Percentiles rank a stretch among this genome's conserved stretches.
phyloP scores from a whole-genome alignment of 1,140 invertebrate species.

The Drosophila insularis region DNA sequence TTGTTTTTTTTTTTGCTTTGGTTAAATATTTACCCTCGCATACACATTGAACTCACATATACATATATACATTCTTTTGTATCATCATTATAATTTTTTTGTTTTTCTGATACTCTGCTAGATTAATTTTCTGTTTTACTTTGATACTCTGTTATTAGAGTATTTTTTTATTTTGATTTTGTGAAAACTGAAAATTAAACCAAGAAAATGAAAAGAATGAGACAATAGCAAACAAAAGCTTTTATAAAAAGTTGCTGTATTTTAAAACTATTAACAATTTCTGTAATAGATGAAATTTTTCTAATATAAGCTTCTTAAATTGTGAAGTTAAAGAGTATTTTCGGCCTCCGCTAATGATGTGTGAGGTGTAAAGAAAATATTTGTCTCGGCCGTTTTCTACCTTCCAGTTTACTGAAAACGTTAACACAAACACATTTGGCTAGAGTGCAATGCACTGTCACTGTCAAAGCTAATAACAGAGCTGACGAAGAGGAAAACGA shows the following conservation, averaged over 20 bases:
- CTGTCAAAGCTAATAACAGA: conserved; percentile 68
- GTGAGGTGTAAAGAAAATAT: background rate
- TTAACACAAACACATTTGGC: background rate
- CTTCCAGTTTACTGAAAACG: background rate
- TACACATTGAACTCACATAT: no score
- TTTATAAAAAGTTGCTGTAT: no score
- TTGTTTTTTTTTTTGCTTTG: background rate
- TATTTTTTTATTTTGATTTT: background rate
- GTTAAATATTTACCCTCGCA: background rate
- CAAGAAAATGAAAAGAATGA: no score
- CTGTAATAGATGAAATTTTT: no score
- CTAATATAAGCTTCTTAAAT: no score
- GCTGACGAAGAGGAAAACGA: background rate
- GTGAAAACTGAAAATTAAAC: no score
- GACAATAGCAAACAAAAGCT: no score
- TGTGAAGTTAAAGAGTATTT: background rate
- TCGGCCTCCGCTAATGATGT: background rate
- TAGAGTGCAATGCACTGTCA: conserved; percentile 5
- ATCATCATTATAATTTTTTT: background rate
- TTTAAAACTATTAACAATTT: no score
- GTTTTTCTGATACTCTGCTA: background rate
- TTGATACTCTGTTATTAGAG: background rate
- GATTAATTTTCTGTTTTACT: background rate
- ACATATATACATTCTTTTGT: background rate
- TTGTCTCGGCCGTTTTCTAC: background rate